Evolutionary conservation across 1,140 invertebrate species (phyloP).

Genomic region (Homarus americanus): DNA sequence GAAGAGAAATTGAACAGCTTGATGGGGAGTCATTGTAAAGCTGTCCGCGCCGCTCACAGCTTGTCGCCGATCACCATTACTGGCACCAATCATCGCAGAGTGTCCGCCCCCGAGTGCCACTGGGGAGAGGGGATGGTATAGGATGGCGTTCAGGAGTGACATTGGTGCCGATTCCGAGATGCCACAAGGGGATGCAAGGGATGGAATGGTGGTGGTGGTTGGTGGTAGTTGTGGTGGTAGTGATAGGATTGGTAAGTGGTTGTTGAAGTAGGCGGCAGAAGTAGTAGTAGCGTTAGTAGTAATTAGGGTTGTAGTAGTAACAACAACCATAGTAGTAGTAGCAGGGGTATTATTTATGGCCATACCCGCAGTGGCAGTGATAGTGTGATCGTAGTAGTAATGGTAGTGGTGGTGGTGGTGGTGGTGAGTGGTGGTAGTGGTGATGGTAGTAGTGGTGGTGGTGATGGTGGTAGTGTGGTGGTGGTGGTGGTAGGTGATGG

Average conservation of each 20-base stretch:
- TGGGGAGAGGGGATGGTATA: not conserved
- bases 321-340: too few relatives aligned
- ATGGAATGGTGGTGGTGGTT: not conserved
- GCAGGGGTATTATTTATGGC: too few relatives aligned
- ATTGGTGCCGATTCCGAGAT: not conserved
- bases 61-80: conserved; percentile 29
- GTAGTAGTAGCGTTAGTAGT: not conserved
- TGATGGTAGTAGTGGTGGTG: too few relatives aligned
- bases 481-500: too few relatives aligned
- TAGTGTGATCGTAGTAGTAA: too few relatives aligned
- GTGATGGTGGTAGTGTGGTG: too few relatives aligned
- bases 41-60: not conserved
- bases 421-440: too few relatives aligned
- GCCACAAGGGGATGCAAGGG: not conserved
- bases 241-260: not conserved
- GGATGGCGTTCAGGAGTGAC: not conserved
- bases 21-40: conserved; percentile 24
- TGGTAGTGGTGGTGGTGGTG: too few relatives aligned
- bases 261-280: not conserved
- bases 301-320: not conserved
- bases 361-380: too few relatives aligned
- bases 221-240: not conserved
- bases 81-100: conserved; percentile 58
- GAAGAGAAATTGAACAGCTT: not conserved
- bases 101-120: conserved; percentile 1